Conservation (phyloP, 2,888 invertebrate species). For the Lithophane ornitopus region DNA sequence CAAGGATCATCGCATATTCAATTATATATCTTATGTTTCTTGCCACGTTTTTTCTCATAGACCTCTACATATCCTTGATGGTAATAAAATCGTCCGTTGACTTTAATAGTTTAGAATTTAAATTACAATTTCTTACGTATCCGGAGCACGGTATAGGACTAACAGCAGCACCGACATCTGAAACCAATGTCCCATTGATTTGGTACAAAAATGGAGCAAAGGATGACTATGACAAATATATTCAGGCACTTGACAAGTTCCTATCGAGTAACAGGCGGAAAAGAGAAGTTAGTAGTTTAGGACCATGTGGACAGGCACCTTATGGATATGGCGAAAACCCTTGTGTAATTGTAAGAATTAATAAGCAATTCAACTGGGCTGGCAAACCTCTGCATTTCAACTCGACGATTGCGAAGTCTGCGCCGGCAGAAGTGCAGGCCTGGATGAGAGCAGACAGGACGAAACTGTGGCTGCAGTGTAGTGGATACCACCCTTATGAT, state of each 20-base stretch:
- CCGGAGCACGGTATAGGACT: slow-evolving; percentile 79
- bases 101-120: slow-evolving; percentile 65
- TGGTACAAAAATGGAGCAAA: slow-evolving; percentile 77
- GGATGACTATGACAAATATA: slow-evolving; percentile 78
- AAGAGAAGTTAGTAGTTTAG: slow-evolving; percentile 72
- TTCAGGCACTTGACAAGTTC: slow-evolving; percentile 77
- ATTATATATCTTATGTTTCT: slow-evolving; percentile 81
- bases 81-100: slow-evolving; percentile 70
- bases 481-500: slow-evolving; percentile 81
- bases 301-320: slow-evolving; percentile 81
- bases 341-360: slow-evolving; percentile 83
- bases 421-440: slow-evolving; percentile 76
- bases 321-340: slow-evolving; percentile 84
- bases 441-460: slow-evolving; percentile 75
- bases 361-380: slow-evolving; percentile 81
- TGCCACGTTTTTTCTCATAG: slow-evolving; percentile 76
- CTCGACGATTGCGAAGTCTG: slow-evolving; percentile 66
- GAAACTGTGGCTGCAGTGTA: slow-evolving; percentile 81
- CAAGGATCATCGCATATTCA: slow-evolving; percentile 75
- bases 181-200: slow-evolving; percentile 76
- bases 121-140: slow-evolving; percentile 71
- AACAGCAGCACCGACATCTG: slow-evolving; percentile 80
- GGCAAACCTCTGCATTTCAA: slow-evolving; percentile 76
- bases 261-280: slow-evolving; percentile 71
- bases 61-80: slow-evolving; percentile 75